Evolutionary conservation across 2,888 invertebrate species (phyloP), one percentile per base, ranked within the genome.

Genomic region (Seira ritae): DNA sequence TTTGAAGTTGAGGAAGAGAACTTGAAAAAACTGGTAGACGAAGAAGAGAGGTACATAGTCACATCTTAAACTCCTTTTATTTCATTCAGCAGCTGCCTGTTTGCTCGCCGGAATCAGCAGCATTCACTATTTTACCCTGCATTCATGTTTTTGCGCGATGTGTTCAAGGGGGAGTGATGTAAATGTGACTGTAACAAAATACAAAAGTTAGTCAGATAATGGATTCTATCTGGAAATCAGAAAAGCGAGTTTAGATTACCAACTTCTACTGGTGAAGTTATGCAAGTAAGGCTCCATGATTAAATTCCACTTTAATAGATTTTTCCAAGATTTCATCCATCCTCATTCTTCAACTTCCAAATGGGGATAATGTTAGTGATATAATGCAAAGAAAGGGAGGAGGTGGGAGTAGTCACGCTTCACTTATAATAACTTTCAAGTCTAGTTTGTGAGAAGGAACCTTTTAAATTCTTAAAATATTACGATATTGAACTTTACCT

Each of bases 281-380:
- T n/a, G 6, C 68, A 20, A 42, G 70, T 55, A 73, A 19, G 31
- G 8, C 31, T 31, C 8, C 31, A 62, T 73, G 73, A 73, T 73
- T 62, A 73, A 73, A 73, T 73, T 73, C 65, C 65, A 12, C 17
- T 73, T 65, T 62, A 73, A 73, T 73, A 73, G 73, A 71, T 71
- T 50, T 71, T 55, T 55, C 55, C 15, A 3, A 17, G 55, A 55
- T 55, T 17, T 55, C 15, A 55, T 55, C 55, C 17, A 55, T 55
- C 1, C 55, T 55, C 55, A 55, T 31, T 31, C 31, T 31, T 31
- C 8, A 31, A 31, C 31, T 31, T 31, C 8, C 31, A 31, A 31
- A 31, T 31, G 31, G 31, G n/a, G n/a, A n/a, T n/a, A n/a, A n/a
- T 31, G 31, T 8, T 31, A 31, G 31, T 31, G 31, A 55, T 12